Evolutionary conservation across 2,113 vertebrate genomes (phyloP).

Genomic region (Epinephelus fuscoguttatus): DNA sequence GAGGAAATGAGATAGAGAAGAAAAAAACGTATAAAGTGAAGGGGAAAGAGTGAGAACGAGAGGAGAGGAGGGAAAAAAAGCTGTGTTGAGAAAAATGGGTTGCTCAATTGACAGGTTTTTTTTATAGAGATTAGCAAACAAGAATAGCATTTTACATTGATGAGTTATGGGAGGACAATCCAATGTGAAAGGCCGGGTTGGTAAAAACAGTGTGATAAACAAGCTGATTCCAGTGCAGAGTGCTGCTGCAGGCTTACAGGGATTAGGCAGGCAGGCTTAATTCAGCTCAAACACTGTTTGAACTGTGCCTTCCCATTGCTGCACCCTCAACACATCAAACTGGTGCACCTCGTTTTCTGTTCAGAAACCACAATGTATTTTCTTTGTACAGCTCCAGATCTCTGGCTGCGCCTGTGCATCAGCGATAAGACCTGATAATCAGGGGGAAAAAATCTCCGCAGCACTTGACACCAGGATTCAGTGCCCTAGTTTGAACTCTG

Average conservation of each 20-base stretch:
- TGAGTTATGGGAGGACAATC: conserved; percentile 64
- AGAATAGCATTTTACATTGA: conserved; percentile 44
- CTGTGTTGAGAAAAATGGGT: conserved; percentile 2
- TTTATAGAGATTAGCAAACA: conserved; percentile 51
- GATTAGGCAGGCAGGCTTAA: conserved; percentile 83
- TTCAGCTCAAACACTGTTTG: conserved; percentile 80
- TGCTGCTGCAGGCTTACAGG: conserved; percentile 79
- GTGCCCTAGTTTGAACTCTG: conserved; percentile 66
- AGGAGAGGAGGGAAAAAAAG: not conserved
- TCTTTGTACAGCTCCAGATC: conserved; percentile 39
- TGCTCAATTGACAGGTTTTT: conserved; percentile 40
- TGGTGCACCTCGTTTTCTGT: conserved; percentile 42
- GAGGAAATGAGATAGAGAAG: not conserved
- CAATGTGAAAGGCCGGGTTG: conserved; percentile 61
- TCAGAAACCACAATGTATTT: conserved; percentile 30
- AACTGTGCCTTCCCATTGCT: conserved; percentile 74
- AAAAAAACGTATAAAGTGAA: not conserved
- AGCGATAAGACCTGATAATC: conserved; percentile 56
- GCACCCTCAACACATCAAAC: conserved; percentile 57
- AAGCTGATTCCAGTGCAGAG: conserved; percentile 76
- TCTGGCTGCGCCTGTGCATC: conserved; percentile 38
- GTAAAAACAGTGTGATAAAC: conserved; percentile 77
- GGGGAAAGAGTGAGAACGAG: conserved; percentile 15
- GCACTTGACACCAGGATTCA: conserved; percentile 42
- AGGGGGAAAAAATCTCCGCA: conserved; percentile 10